phyloP scores from a whole-genome alignment of 1,140 invertebrate genomes.

The Ceratosolen fusciceps region DNA sequence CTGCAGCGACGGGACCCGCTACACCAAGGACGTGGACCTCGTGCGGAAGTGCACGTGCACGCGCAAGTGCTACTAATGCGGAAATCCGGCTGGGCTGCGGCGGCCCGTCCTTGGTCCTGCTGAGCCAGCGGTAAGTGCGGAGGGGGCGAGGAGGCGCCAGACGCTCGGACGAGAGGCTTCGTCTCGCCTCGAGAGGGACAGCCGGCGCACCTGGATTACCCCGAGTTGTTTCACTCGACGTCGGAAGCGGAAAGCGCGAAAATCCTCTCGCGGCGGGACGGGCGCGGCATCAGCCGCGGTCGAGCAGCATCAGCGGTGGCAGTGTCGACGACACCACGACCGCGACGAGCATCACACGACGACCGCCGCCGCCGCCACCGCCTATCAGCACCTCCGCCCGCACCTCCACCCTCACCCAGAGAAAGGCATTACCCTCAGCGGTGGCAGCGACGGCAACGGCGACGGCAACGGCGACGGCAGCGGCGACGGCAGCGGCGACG shows the following conservation, averaged over 20 bases:
- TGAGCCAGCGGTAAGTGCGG: not conserved
- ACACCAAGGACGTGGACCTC: conserved; percentile 96
- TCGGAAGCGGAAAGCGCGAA: conserved; percentile 13
- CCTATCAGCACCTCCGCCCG: no score
- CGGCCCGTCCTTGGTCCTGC: conserved; percentile 36
- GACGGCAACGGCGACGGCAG: not conserved
- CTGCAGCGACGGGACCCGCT: conserved; percentile 92
- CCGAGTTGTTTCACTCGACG: conserved; percentile 14
- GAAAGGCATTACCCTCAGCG: conserved; percentile 31
- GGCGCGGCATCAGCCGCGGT: conserved; percentile 38
- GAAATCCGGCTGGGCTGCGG: not conserved
- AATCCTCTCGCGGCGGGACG: conserved; percentile 23
- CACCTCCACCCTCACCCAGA: no score
- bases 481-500: no score
- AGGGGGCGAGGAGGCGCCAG: not conserved
- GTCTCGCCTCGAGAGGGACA: not conserved
- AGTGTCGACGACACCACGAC: not conserved
- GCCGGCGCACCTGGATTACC: conserved; percentile 37
- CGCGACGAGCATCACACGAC: not conserved
- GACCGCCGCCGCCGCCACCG: not conserved
- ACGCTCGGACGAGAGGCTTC: not conserved
- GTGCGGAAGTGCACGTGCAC: conserved; percentile 93
- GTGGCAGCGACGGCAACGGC: not conserved
- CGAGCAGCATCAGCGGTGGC: not conserved
- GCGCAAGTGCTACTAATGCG: conserved; percentile 83